These are phyloP conservation scores for Pelagia noctiluca DNA, from an alignment of 30 jellyfish, hydroid and myxozoan species.

Conservation along the genomic window DNA sequence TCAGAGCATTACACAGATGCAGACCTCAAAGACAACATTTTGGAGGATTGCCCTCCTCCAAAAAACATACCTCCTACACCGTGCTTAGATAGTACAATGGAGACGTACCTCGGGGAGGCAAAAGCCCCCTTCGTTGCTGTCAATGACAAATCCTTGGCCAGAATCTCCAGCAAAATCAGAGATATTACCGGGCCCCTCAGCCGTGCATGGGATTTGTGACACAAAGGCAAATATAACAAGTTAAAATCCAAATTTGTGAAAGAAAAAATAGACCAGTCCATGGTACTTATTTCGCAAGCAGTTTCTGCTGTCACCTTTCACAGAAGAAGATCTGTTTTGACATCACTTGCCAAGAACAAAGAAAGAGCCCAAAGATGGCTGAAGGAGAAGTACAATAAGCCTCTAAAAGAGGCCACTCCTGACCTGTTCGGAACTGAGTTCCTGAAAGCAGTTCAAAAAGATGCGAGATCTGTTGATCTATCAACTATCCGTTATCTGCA, in stretches of 20 bases:
- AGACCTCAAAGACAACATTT: neutral
- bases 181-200: too few species aligned
- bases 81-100: too few species aligned
- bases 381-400: neutral
- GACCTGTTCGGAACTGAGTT: neutral
- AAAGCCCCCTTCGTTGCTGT: slow-evolving; percentile 7
- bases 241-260: neutral
- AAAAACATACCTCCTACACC: too few species aligned
- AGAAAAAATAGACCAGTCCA: too few species aligned
- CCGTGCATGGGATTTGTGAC: too few species aligned
- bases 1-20: too few species aligned
- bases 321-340: neutral
- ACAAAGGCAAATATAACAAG: too few species aligned
- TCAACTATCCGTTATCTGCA: neutral
- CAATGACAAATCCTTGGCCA: slow-evolving; percentile 2
- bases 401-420: neutral
- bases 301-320: neutral
- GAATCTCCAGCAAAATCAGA: neutral
- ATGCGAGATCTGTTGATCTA: slow-evolving; percentile 9
- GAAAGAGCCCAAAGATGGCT: too few species aligned
- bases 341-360: too few species aligned
- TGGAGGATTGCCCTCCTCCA: too few species aligned
- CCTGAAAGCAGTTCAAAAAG: slow-evolving; percentile 3
- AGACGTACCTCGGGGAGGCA: slow-evolving; percentile 8
- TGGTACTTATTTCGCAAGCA: neutral